Evolutionary conservation across 2,797 vertebrate genomes (phyloP).

Genomic region (Rallus crepitans): DNA sequence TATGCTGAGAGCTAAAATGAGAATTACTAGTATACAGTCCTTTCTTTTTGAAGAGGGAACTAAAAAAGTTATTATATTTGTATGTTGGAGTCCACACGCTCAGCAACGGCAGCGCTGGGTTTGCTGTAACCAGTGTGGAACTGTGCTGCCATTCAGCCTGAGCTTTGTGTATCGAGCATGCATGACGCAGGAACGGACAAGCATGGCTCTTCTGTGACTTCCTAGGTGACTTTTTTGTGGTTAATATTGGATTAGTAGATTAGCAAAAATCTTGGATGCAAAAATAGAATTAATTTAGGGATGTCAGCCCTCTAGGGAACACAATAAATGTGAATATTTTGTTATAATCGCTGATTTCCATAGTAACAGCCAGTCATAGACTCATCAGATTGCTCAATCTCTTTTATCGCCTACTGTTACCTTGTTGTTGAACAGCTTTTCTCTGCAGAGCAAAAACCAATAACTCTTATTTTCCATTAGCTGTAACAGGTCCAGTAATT

Average conservation of each 20-base stretch:
- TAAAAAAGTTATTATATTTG: rapidly evolving
- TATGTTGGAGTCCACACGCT: neutral
- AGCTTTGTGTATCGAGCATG: no score
- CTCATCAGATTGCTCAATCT: neutral
- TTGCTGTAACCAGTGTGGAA: neutral
- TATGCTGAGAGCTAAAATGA: neutral
- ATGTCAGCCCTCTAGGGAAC: conserved; percentile 19
- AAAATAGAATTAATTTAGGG: conserved; percentile 8
- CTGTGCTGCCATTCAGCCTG: neutral
- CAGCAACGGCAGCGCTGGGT: neutral
- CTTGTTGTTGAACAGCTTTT: conserved; percentile 31
- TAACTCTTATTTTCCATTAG: conserved; percentile 51
- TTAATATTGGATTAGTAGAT: neutral
- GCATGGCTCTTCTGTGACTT: neutral
- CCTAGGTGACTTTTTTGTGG: neutral
- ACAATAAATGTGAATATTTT: conserved; percentile 28
- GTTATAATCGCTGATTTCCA: conserved; percentile 44
- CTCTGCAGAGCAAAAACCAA: neutral
- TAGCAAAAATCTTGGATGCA: neutral
- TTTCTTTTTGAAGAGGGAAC: neutral
- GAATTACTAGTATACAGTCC: rapidly evolving
- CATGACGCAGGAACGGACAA: neutral
- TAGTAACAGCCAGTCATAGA: conserved; percentile 41
- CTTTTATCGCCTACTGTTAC: conserved; percentile 3
- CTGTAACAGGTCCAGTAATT: conserved; percentile 53